Evolutionary conservation across 2,888 invertebrate species (phyloP), one percentile per base, ranked within the genome.

Genomic region (Athetis lepigone): DNA sequence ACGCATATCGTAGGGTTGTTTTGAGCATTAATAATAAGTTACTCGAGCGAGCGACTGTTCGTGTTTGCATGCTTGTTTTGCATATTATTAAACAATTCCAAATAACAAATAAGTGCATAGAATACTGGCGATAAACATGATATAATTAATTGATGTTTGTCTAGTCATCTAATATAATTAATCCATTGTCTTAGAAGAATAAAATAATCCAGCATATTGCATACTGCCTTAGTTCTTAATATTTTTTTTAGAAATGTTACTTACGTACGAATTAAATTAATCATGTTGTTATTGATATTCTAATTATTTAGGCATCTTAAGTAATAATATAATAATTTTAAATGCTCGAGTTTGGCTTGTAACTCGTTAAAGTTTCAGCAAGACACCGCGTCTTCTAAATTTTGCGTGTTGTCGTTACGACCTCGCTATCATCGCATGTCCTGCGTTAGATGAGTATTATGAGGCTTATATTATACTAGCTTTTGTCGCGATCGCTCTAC

Each of bases 1-100:
- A 51, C 21, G 46, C 51, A 68, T 70, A 74, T 47, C 46, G n/a
- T 51, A 51, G 19, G 19, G 25, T 70, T 74, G 59, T 60, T 70
- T 74, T 74, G 45, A 37, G 50, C 58, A 45, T 54, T 27, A 40
- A 51, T 27, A 40, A 51, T 55, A 19, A 21, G 29, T 59, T 58
- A 40, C 29, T 39, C 33, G n/a, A 16, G 50, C 37, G 42, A 54
- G 50, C 37, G 42, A 54, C 21, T 51, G 27, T 66, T 57, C 33
- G 27, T 58, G 36, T 50, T 49, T 45, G 67, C 45, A 40, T 40
- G 49, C 39, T 68, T 59, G 29, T 40, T 51, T 75, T 67, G 68
- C 74, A 16, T 51, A 54, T 51, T 55, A 40, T 46, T 19, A n/a
- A 62, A 18, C 11, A 9, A 19, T 25, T 9, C 0, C 23, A 21